Base-by-base conservation (phyloP, 2,888 invertebrate species). In the Dolichomitus sp. region DNA sequence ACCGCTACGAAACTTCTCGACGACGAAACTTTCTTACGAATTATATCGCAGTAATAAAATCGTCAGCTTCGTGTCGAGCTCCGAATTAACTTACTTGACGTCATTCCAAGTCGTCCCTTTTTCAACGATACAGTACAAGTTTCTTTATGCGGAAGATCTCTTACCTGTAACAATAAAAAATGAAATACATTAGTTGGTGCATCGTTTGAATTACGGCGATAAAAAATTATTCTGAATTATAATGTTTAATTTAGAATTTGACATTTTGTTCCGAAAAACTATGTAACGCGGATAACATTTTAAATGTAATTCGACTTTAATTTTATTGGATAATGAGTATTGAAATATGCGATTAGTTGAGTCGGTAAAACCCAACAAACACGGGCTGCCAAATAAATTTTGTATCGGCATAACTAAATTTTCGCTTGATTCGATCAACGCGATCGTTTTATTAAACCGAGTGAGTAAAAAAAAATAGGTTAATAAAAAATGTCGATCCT, bases 161-260 rank as follows among this genome's bases (percentile, higher is more conserved):
- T 81, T 81, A 84, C 84, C 84, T 81, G 84, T 0, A 84, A 81
- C 81, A 75, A 48, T 17, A 77, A 19, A 54, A 70, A 76, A n/a
- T 42, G 11, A 12, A 50, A 42, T 27, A 23, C 23, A 7, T 69
- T 52, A 37, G 57, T 37, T 33, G 9, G 11, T 33, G 14, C 45
- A 11, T 45, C 4, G 11, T 14, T 12, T 14, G n/a, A 45, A 45
- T 45, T 45, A 4, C n/a, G 1, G 45, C n/a, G 48, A 5, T 17
- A 48, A 48, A 48, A 17, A 48, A 54, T 54, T 54, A 23, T 23
- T 54, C 4, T 2, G 0, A 0, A 23, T 12, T 11, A 54, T 54
- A 23, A 23, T 23, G 23, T 0, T 17, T 7, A 4, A 6, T 48
- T n/a, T 48, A 14, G n/a, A 14, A 42, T 42, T 42, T 42, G 4